Conservation (phyloP, 2,797 vertebrate species). For the Silurus lanzhouensis region DNA sequence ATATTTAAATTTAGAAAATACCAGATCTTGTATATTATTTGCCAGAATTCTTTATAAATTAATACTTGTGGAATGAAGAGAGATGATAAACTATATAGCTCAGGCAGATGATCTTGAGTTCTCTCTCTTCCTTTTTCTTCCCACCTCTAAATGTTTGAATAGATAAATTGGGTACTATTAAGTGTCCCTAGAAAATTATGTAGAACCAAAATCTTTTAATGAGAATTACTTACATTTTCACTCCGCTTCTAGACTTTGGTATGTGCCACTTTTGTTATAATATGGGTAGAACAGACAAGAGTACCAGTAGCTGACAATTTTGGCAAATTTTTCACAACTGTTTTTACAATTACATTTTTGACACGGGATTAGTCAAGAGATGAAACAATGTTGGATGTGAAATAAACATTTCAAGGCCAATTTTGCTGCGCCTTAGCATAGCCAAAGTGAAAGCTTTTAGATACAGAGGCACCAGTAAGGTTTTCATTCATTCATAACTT, state of each 20-base stretch:
- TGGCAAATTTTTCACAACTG: neutral
- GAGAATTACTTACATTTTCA: neutral
- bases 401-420: neutral
- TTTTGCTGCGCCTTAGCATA: neutral
- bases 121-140: neutral
- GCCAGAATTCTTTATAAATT: neutral
- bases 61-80: neutral
- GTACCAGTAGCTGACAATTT: slow-evolving; percentile 10
- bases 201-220: neutral
- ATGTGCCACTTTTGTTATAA: neutral
- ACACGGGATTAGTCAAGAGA: neutral
- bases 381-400: neutral
- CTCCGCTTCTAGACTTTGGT: neutral
- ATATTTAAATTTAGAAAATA: neutral
- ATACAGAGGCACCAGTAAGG: neutral
- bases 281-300: neutral
- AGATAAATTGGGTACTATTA: neutral
- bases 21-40: neutral
- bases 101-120: neutral
- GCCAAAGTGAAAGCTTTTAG: slow-evolving; percentile 7
- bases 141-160: neutral
- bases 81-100: neutral
- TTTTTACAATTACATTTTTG: neutral
- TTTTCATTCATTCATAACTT: neutral
- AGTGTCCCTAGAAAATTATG: neutral